Percentiles rank a stretch among this genome's conserved stretches.
These are phyloP conservation scores for Radopholus similis DNA, from an alignment of 1,140 invertebrate species.

Conservation along the genomic window DNA sequence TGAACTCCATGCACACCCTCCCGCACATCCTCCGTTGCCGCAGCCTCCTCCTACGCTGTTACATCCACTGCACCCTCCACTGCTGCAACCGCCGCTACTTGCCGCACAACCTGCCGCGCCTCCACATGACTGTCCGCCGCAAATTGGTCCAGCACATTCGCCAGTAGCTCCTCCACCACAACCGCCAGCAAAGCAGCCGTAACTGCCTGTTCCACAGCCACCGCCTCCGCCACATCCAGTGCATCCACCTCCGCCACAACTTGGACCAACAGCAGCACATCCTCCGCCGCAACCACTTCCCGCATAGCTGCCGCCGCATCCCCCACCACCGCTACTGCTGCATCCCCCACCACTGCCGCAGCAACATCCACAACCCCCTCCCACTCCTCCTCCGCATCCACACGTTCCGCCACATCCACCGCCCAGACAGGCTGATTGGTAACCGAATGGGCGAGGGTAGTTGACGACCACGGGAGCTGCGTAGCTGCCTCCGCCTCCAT, in stretches of 20 bases:
- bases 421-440: not conserved
- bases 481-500: slow-evolving; percentile 9
- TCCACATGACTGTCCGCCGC: not conserved
- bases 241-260: too few relatives aligned
- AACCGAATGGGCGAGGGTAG: slow-evolving; percentile 13
- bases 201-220: not conserved
- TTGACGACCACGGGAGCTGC: not conserved
- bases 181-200: not conserved
- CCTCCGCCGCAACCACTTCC: too few relatives aligned
- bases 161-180: slow-evolving; percentile 13
- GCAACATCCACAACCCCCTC: not conserved
- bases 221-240: too few relatives aligned
- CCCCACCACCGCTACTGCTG: not conserved
- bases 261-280: too few relatives aligned
- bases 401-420: not conserved
- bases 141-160: not conserved
- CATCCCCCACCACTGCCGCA: not conserved
- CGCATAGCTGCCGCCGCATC: too few relatives aligned
- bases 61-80: not conserved
- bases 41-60: not conserved
- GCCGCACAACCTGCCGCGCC: not conserved
- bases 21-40: not conserved
- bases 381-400: not conserved
- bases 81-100: not conserved
- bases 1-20: too few relatives aligned